Conservation (phyloP, 2,113 vertebrate species). For the Perccottus glenii region DNA sequence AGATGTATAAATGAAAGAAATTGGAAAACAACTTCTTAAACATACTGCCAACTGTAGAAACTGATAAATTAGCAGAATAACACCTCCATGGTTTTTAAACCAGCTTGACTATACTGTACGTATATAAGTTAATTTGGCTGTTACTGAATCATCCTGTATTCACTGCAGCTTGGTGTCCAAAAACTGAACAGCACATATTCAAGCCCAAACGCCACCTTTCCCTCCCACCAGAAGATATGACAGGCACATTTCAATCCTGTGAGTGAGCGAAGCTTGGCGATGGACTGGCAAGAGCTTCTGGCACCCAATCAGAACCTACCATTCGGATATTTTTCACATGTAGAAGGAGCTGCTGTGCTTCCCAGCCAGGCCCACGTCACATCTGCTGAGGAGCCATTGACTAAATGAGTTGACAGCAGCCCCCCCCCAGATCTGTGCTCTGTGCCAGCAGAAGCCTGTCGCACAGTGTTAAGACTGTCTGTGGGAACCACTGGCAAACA, state of each 20-base stretch:
- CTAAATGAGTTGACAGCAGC: slow-evolving; percentile 51
- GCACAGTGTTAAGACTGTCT: slow-evolving; percentile 22
- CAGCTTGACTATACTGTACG: no score
- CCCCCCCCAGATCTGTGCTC: slow-evolving; percentile 48
- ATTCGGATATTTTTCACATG: slow-evolving; percentile 56
- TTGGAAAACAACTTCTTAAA: no score
- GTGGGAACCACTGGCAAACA: slow-evolving; percentile 16
- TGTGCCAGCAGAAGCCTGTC: slow-evolving; percentile 20
- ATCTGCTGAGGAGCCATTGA: slow-evolving; percentile 69
- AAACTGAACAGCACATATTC: slow-evolving; percentile 61
- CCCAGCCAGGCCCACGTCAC: slow-evolving; percentile 66
- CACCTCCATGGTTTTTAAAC: no score
- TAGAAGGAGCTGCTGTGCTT: slow-evolving; percentile 59
- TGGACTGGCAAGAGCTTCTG: slow-evolving; percentile 61
- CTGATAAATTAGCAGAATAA: no score
- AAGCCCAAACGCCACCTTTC: slow-evolving; percentile 44
- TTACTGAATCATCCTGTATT: slow-evolving; percentile 34
- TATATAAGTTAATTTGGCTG: not conserved
- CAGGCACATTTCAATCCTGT: slow-evolving; percentile 74
- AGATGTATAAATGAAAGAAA: no score
- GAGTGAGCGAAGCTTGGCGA: slow-evolving; percentile 57
- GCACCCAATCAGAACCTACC: slow-evolving; percentile 59
- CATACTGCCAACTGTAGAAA: no score
- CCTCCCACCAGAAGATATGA: slow-evolving; percentile 64
- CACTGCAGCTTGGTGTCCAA: slow-evolving; percentile 36